These are phyloP conservation scores for Otolemur crassicaudatus DNA, from an alignment of 2,797 vertebrate species.

Conservation along the genomic window DNA sequence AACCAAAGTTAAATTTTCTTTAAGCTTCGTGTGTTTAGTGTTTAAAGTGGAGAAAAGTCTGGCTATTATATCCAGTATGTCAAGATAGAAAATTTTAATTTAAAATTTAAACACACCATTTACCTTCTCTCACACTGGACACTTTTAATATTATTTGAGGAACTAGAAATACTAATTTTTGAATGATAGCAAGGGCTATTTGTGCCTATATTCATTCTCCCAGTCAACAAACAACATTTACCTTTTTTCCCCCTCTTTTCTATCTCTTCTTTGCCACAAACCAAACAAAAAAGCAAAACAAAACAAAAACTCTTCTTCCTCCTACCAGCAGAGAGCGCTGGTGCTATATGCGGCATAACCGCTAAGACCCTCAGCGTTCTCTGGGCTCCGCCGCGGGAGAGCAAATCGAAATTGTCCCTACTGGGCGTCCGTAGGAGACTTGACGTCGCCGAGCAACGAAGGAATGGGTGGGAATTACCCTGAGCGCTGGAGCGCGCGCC, in stretches of 20 bases:
- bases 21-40: not conserved
- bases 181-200: not conserved
- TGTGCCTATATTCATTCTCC: not conserved
- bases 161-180: not conserved
- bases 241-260: not conserved
- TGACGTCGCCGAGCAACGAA: not conserved
- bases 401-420: not conserved
- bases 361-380: accelerated
- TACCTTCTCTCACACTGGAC: not conserved
- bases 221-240: not conserved
- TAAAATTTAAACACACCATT: not conserved
- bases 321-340: constrained; percentile 63
- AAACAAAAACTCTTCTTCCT: not conserved
- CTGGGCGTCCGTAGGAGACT: not conserved
- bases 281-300: not conserved
- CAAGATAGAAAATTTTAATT: not conserved
- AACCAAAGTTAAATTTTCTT: not conserved
- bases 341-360: accelerated
- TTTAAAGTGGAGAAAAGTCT: not conserved
- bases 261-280: not conserved
- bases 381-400: accelerated
- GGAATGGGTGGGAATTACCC: not conserved
- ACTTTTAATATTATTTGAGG: not conserved
- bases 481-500: not conserved
- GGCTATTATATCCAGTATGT: not conserved